Conservation (phyloP, 2,797 vertebrate genomes). For the Manis crassicaudata region DNA sequence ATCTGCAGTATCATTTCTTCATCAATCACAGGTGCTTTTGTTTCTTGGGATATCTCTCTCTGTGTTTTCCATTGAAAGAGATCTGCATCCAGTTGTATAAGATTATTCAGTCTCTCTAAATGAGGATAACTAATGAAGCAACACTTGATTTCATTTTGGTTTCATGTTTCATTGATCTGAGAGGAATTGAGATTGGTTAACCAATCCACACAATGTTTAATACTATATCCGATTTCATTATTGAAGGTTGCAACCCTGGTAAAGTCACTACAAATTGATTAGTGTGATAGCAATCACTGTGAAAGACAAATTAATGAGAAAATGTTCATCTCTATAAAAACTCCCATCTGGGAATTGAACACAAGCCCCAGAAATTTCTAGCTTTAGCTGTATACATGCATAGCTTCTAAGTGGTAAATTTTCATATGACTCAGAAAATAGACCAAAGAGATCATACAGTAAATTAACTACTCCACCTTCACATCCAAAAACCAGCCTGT, state of each 20-base stretch:
- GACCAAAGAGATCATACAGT: conserved; percentile 63
- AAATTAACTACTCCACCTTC: conserved; percentile 64
- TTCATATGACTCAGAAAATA: conserved; percentile 67
- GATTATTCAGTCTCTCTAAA: conserved; percentile 62
- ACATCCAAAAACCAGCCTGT: neutral
- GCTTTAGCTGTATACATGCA: neutral
- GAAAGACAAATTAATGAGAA: conserved; percentile 81
- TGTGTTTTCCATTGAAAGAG: conserved; percentile 66
- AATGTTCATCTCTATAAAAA: conserved; percentile 71
- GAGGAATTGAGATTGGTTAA: conserved; percentile 74
- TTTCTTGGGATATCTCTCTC: conserved; percentile 12
- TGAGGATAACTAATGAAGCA: conserved; percentile 79
- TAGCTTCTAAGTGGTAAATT: conserved; percentile 54
- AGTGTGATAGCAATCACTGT: conserved; percentile 73
- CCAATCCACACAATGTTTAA: conserved; percentile 66
- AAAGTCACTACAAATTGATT: conserved; percentile 78
- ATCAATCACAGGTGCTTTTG: neutral
- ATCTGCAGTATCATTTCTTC: neutral
- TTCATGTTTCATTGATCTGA: conserved; percentile 73
- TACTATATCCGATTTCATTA: conserved; percentile 76
- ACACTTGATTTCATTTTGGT: conserved; percentile 72
- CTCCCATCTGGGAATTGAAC: conserved; percentile 72
- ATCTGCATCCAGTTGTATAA: conserved; percentile 70
- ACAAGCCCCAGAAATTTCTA: conserved; percentile 20
- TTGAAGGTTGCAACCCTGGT: conserved; percentile 75